phyloP scores from a whole-genome alignment of 2,113 vertebrate genomes.

The Donacobius atricapilla region DNA sequence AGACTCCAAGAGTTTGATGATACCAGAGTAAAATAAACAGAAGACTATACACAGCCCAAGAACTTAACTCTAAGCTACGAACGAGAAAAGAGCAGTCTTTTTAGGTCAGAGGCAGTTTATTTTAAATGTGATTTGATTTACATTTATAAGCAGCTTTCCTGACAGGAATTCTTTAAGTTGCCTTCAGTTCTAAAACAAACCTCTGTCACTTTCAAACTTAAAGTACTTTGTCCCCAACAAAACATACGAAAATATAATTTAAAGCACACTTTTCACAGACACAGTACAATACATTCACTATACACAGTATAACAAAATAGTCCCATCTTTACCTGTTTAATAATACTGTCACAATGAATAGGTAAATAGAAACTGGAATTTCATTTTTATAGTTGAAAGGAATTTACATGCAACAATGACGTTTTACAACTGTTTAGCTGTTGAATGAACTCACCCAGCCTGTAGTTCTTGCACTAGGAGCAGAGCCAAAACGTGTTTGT shows the following conservation, averaged over 20 bases:
- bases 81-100: background rate
- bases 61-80: background rate
- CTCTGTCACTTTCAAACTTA: slow-evolving; percentile 84
- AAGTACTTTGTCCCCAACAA: slow-evolving; percentile 84
- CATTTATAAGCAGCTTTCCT: slow-evolving; percentile 93
- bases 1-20: background rate
- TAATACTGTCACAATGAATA: slow-evolving; percentile 89
- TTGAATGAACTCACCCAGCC: slow-evolving; percentile 70
- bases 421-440: slow-evolving; percentile 78
- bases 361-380: slow-evolving; percentile 80
- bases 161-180: slow-evolving; percentile 85
- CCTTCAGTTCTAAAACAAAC: slow-evolving; percentile 85
- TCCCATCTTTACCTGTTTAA: slow-evolving; percentile 88
- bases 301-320: slow-evolving; percentile 93
- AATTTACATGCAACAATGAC: slow-evolving; percentile 84
- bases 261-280: slow-evolving; percentile 95
- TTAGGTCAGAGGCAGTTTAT: slow-evolving; percentile 84
- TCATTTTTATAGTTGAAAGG: slow-evolving; percentile 72
- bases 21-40: background rate
- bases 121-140: slow-evolving; percentile 91
- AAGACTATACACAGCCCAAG: background rate
- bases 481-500: slow-evolving; percentile 58
- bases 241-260: slow-evolving; percentile 99
- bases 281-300: slow-evolving; percentile 96
- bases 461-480: slow-evolving; percentile 68